Conservation (phyloP, 1,140 invertebrate species). For the Philaenus spumarius region DNA sequence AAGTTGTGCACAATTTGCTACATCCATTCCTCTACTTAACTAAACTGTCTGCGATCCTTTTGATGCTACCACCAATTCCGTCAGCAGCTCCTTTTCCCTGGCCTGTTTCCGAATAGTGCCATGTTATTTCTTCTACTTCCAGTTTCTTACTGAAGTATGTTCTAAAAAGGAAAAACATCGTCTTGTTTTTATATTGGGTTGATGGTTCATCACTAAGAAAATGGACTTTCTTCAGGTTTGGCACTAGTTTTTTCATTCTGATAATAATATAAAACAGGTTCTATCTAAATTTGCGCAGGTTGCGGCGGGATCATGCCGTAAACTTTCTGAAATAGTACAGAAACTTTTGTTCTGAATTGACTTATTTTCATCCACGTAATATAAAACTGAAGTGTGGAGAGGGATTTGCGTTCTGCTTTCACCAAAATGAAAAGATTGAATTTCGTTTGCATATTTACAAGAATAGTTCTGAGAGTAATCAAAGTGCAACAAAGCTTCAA, state of each 20-base stretch:
- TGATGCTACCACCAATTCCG: slow-evolving; percentile 29
- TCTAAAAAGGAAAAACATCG: slow-evolving; percentile 22
- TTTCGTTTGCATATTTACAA: slow-evolving; percentile 17
- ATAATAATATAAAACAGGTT: slow-evolving; percentile 33
- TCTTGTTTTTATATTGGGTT: slow-evolving; percentile 17
- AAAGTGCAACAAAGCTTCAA: too few relatives aligned
- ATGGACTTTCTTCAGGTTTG: slow-evolving; percentile 13
- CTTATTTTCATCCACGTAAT: slow-evolving; percentile 10
- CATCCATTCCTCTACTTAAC: slow-evolving; percentile 24
- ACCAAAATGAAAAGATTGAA: slow-evolving; percentile 22
- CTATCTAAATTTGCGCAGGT: slow-evolving; percentile 37
- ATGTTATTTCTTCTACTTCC: slow-evolving; percentile 11
- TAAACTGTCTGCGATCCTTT: slow-evolving; percentile 24
- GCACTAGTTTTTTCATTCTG: slow-evolving; percentile 26
- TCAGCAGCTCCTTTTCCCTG: slow-evolving; percentile 29
- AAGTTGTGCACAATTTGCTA: slow-evolving; percentile 17
- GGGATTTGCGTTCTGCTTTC: slow-evolving; percentile 14
- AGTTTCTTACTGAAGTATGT: slow-evolving; percentile 18
- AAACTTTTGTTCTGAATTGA: slow-evolving; percentile 30
- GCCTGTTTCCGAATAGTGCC: slow-evolving; percentile 27
- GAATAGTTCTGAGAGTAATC: slow-evolving; percentile 14
- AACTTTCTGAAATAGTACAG: slow-evolving; percentile 37
- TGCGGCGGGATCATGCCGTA: slow-evolving; percentile 32
- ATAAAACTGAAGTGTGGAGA: slow-evolving; percentile 16
- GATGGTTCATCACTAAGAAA: slow-evolving; percentile 8